These are phyloP conservation scores for Platynereis dumerilii DNA, from an alignment of 2,888 invertebrate genomes.

Conservation along the genomic window DNA sequence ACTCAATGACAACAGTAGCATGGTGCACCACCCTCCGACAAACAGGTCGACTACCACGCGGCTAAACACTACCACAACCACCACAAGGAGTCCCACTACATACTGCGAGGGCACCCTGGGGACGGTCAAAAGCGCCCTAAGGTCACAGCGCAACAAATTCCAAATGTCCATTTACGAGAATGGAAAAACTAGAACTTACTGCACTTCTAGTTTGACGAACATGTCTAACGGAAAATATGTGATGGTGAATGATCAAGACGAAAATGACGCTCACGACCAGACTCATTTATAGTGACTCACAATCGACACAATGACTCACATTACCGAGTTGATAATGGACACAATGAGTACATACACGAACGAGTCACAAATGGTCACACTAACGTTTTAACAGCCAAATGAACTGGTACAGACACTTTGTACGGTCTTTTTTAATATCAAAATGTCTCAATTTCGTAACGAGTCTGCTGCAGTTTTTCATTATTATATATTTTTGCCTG, in stretches of 20 bases:
- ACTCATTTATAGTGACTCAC: too few species aligned
- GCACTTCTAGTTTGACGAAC: background rate
- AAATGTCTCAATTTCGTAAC: too few species aligned
- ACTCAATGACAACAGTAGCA: background rate
- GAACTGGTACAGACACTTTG: too few species aligned
- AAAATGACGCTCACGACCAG: too few species aligned
- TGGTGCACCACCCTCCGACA: background rate
- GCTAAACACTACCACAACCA: background rate
- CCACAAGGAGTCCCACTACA: background rate
- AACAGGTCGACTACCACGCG: background rate
- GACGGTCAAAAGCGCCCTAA: background rate
- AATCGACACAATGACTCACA: too few species aligned
- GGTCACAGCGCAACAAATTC: background rate
- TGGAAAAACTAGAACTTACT: slow-evolving; percentile 17
- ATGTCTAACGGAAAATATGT: background rate
- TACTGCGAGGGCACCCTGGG: background rate
- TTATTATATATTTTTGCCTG: too few species aligned
- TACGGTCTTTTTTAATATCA: too few species aligned
- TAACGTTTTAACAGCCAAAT: too few species aligned
- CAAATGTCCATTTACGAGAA: slow-evolving; percentile 25
- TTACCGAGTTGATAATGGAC: too few species aligned
- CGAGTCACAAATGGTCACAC: too few species aligned
- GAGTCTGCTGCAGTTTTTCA: too few species aligned
- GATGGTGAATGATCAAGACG: background rate
- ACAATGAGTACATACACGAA: too few species aligned